Percentiles rank a stretch among this genome's conserved stretches.
phyloP scores from a whole-genome alignment of 2,888 invertebrate genomes.

The Mayetiola destructor region DNA sequence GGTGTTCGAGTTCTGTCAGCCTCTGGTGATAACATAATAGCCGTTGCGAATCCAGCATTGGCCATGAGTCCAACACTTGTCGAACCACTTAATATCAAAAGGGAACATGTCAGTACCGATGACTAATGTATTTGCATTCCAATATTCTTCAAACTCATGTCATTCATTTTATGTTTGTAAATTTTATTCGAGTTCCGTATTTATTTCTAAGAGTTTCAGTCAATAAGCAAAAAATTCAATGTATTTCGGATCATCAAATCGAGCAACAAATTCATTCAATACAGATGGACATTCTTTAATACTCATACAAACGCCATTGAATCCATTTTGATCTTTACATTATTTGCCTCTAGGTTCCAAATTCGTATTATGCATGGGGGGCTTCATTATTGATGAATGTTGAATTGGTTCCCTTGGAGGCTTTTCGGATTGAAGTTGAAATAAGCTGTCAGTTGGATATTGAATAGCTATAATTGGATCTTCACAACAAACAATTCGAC shows the following conservation, averaged over 20 bases:
- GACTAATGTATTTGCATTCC: slow-evolving; percentile 23
- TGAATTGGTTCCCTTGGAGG: no score
- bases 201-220: no score
- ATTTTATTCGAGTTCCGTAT: no score
- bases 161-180: slow-evolving; percentile 16
- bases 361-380: no score
- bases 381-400: no score
- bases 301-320: background rate
- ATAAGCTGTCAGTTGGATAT: no score
- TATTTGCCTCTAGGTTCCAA: slow-evolving; percentile 14
- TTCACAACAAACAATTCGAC: no score
- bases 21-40: slow-evolving; percentile 74
- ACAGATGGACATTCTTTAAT: slow-evolving; percentile 14
- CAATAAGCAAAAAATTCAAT: slow-evolving; percentile 15
- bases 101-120: slow-evolving; percentile 30
- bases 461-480: no score
- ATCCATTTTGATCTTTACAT: background rate
- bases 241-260: slow-evolving; percentile 14
- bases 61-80: slow-evolving; percentile 42
- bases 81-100: slow-evolving; percentile 29
- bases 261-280: slow-evolving; percentile 9
- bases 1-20: slow-evolving; percentile 66
- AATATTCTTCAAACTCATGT: slow-evolving; percentile 7
- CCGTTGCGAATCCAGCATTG: slow-evolving; percentile 75
- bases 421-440: no score